phyloP scores from a whole-genome alignment of 2,113 vertebrate genomes.

The Antechinus flavipes region DNA sequence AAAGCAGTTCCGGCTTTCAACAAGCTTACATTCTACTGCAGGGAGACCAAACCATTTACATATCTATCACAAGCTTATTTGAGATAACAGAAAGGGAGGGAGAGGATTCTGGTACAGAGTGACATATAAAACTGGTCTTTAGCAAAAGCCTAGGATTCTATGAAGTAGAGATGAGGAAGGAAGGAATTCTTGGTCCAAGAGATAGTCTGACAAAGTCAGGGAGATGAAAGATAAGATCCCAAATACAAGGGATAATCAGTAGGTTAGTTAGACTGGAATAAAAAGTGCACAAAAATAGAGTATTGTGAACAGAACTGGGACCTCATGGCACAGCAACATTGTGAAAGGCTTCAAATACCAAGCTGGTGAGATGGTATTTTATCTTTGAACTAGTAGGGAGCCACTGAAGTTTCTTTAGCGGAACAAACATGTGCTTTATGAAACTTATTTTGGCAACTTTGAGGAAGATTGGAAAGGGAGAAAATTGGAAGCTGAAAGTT shows the following conservation, averaged over 20 bases:
- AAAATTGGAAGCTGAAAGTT: neutral
- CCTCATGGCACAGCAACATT: neutral
- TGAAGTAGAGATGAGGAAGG: neutral
- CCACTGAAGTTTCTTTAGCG: neutral
- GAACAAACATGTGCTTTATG: neutral
- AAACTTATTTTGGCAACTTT: neutral
- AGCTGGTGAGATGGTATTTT: neutral
- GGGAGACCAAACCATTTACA: neutral
- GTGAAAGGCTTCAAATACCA: neutral
- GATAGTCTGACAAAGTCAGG: neutral
- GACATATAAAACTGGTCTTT: neutral
- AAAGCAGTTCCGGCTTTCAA: neutral
- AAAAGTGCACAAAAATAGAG: neutral
- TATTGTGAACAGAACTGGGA: neutral
- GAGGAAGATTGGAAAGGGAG: neutral
- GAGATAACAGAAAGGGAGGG: neutral
- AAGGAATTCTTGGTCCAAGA: neutral
- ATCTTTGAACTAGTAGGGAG: neutral
- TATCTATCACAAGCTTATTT: neutral
- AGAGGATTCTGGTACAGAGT: neutral
- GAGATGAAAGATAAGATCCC: neutral
- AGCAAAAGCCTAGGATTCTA: neutral
- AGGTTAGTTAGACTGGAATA: neutral
- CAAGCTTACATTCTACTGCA: neutral
- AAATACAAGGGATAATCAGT: neutral